Conservation (phyloP, 2,113 vertebrate genomes). For the Sinosuthora webbiana region DNA sequence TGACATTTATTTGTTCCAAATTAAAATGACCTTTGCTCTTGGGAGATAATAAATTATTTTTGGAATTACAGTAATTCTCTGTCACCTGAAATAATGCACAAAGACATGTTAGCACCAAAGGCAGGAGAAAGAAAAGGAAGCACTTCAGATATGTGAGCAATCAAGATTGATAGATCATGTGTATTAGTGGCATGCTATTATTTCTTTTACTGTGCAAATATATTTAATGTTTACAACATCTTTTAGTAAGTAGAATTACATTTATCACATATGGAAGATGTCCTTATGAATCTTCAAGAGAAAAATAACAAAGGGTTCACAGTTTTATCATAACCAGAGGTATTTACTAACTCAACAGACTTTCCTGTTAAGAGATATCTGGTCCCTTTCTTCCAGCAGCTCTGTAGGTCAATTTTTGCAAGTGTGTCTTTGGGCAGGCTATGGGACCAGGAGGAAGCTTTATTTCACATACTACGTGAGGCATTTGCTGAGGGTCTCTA, state of each 20-base stretch:
- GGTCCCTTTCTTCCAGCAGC: not conserved
- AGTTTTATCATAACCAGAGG: not conserved
- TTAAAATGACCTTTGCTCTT: conserved; percentile 42
- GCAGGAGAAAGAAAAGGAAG: not conserved
- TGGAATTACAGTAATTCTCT: conserved; percentile 8
- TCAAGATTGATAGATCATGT: not conserved
- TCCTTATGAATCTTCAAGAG: not conserved
- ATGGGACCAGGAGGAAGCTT: not conserved
- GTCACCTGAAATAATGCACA: not conserved
- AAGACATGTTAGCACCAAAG: not conserved
- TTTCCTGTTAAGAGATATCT: not conserved
- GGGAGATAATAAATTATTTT: conserved; percentile 34
- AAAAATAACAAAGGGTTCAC: not conserved
- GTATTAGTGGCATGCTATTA: not conserved
- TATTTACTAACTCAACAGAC: not conserved
- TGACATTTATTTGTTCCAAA: conserved; percentile 54
- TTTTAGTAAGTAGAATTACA: not conserved
- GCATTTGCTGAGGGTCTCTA: not conserved
- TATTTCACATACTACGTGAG: not conserved
- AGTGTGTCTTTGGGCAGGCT: not conserved
- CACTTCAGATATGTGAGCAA: not conserved
- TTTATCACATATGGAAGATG: not conserved
- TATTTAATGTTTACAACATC: not conserved
- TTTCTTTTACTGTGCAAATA: not conserved
- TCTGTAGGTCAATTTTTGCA: not conserved